Evolutionary conservation across 2,888 invertebrate species (phyloP).

Genomic region (Ypsolopha scabrella): DNA sequence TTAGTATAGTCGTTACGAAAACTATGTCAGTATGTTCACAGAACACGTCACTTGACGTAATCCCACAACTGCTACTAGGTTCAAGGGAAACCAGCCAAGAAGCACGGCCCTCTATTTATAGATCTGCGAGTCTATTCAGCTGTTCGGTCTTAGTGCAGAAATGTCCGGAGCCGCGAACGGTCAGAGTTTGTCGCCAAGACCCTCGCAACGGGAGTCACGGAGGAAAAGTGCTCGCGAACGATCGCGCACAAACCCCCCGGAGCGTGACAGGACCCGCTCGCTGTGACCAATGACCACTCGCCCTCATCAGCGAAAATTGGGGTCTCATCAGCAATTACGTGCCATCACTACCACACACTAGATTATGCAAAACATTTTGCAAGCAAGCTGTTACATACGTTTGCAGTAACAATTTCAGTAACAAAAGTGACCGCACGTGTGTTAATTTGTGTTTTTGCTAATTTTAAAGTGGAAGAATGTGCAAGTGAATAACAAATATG

Average conservation of each 20-base stretch:
- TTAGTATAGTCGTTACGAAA: not conserved
- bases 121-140: slow-evolving; percentile 58
- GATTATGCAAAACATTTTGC: slow-evolving; percentile 38
- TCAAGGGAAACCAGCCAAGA: slow-evolving; percentile 66
- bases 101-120: slow-evolving; percentile 65
- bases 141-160: slow-evolving; percentile 62
- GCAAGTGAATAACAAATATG: slow-evolving; percentile 59
- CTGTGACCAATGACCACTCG: slow-evolving; percentile 10
- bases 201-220: slow-evolving; percentile 35
- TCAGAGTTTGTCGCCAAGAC: slow-evolving; percentile 33
- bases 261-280: slow-evolving; percentile 16
- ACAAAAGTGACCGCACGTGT: slow-evolving; percentile 34
- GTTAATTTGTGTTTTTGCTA: slow-evolving; percentile 16
- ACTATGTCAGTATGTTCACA: slow-evolving; percentile 1
- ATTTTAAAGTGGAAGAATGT: slow-evolving; percentile 8
- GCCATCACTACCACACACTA: slow-evolving; percentile 38
- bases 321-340: slow-evolving; percentile 36
- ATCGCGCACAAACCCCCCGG: slow-evolving; percentile 18
- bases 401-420: slow-evolving; percentile 38
- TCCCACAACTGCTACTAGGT: slow-evolving; percentile 40
- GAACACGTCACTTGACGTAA: slow-evolving; percentile 5
- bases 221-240: slow-evolving; percentile 23
- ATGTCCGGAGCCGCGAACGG: slow-evolving; percentile 59
- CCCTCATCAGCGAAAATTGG: slow-evolving; percentile 28
- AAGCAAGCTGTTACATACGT: slow-evolving; percentile 28